These are phyloP conservation scores for Athalia rosae DNA, from an alignment of 2,888 invertebrate genomes.

Conservation along the genomic window DNA sequence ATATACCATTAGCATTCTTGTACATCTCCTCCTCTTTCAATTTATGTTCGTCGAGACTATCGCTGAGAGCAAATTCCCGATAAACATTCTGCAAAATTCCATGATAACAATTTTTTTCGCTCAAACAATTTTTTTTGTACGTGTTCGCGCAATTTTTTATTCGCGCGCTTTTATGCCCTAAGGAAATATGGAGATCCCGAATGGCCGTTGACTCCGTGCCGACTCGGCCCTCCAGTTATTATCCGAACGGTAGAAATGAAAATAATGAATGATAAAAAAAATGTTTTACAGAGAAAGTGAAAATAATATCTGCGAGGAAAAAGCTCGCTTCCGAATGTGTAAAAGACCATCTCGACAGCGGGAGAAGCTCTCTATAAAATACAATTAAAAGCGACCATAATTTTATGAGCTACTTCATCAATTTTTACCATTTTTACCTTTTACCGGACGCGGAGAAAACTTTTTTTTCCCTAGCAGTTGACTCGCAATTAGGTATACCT, in stretches of 20 bases:
- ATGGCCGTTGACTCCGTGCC: neutral
- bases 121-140: neutral
- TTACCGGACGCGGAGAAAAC: neutral
- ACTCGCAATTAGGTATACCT: no score
- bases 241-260: neutral
- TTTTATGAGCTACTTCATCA: neutral
- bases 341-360: neutral
- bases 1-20: no score
- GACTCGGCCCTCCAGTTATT: slow-evolving; percentile 2
- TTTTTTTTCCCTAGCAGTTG: neutral
- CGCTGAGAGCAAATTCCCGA: no score
- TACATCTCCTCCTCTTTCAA: no score
- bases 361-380: slow-evolving; percentile 15
- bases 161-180: slow-evolving; percentile 8
- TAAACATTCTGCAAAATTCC: no score
- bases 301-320: neutral
- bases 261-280: neutral
- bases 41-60: no score
- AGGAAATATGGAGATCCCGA: neutral
- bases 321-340: neutral
- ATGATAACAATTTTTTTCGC: neutral
- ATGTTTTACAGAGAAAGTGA: neutral
- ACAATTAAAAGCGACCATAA: slow-evolving; percentile 23
- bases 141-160: neutral
- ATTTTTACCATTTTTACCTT: neutral